Percentiles rank a stretch among this genome's conserved stretches.
These are phyloP conservation scores for Geodia barretti DNA, from an alignment of 37 sponge, comb jelly and placozoan species.

Conservation along the genomic window DNA sequence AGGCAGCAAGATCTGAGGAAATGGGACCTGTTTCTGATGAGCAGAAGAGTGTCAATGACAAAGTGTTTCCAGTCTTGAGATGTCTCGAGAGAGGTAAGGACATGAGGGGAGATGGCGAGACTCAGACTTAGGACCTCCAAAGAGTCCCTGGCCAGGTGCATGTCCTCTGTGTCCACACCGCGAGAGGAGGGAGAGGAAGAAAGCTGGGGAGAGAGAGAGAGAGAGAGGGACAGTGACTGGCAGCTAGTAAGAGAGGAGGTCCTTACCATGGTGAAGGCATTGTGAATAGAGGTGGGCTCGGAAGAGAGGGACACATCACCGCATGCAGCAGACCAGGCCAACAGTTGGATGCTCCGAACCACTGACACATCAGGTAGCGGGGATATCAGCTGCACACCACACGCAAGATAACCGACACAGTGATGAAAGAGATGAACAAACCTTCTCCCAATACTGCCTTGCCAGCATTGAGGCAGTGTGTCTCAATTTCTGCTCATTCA, in stretches of 20 bases:
- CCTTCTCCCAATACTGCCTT: slow-evolving; percentile 34
- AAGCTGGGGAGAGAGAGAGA: background rate
- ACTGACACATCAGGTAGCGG: slow-evolving; percentile 46
- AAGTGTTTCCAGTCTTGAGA: slow-evolving; percentile 66
- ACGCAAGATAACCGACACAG: too few species aligned
- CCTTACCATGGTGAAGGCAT: slow-evolving; percentile 43
- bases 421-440: too few species aligned
- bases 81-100: slow-evolving; percentile 36
- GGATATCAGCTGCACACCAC: slow-evolving; percentile 24
- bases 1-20: background rate
- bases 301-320: slow-evolving; percentile 42
- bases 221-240: background rate
- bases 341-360: slow-evolving; percentile 37
- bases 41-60: slow-evolving; percentile 59
- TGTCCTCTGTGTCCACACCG: slow-evolving; percentile 47
- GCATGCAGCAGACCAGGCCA: slow-evolving; percentile 56
- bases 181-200: background rate
- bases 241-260: background rate
- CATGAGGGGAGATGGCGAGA: slow-evolving; percentile 44
- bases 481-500: slow-evolving; percentile 44
- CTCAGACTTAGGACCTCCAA: slow-evolving; percentile 63
- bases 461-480: slow-evolving; percentile 35
- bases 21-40: slow-evolving; percentile 66
- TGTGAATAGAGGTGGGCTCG: slow-evolving; percentile 40
- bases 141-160: slow-evolving; percentile 29